Conservation (phyloP, 2,888 invertebrate species). For the Antheraea assamensis region DNA sequence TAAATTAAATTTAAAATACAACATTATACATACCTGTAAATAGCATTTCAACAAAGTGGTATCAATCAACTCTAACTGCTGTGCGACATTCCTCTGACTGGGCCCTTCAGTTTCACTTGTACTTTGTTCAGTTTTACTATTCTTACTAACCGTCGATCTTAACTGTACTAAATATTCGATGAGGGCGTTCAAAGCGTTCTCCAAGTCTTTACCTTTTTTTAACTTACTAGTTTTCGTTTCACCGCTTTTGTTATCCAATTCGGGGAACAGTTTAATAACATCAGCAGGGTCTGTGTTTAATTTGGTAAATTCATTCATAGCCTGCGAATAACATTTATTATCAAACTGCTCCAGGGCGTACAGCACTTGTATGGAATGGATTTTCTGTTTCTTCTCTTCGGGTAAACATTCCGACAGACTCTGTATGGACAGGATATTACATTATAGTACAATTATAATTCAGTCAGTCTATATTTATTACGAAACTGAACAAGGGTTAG, state of each 20-base stretch:
- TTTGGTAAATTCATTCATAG: slow-evolving; percentile 95
- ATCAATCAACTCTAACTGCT: slow-evolving; percentile 94
- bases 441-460: background rate
- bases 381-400: slow-evolving; percentile 90
- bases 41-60: slow-evolving; percentile 98
- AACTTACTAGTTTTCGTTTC: slow-evolving; percentile 73
- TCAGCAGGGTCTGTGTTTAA: slow-evolving; percentile 96
- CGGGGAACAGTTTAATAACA: slow-evolving; percentile 97
- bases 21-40: slow-evolving; percentile 85
- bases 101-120: slow-evolving; percentile 14
- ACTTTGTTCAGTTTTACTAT: slow-evolving; percentile 45
- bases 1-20: slow-evolving; percentile 7
- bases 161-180: slow-evolving; percentile 94
- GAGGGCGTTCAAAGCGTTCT: slow-evolving; percentile 93
- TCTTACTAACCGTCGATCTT: slow-evolving; percentile 78
- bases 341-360: slow-evolving; percentile 96
- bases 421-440: slow-evolving; percentile 71
- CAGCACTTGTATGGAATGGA: slow-evolving; percentile 93
- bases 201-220: slow-evolving; percentile 89
- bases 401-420: slow-evolving; percentile 90
- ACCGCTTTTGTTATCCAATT: slow-evolving; percentile 84
- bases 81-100: slow-evolving; percentile 58
- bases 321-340: slow-evolving; percentile 92
- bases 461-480: background rate
- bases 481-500: background rate